Base-by-base conservation (phyloP, 2,113 vertebrate species). In the Ptilonorhynchus violaceus region DNA sequence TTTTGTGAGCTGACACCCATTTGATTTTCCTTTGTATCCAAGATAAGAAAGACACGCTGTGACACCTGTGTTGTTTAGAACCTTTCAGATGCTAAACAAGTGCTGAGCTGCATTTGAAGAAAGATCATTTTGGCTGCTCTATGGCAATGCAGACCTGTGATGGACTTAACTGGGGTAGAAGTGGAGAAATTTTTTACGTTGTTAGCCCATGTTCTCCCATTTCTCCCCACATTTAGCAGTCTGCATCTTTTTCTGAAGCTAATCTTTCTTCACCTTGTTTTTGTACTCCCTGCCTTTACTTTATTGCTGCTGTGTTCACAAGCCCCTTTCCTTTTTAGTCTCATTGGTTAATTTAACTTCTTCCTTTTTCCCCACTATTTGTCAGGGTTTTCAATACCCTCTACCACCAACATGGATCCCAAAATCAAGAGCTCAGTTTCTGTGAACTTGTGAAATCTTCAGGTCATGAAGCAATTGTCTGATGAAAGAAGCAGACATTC, bases 11-110 rank as follows among this genome's bases (percentile, higher is more conserved):
- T 90, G 58, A 64, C 64, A 93, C 68, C 64, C 58, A 78, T 94
- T 95, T 89, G 70, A 66, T 95, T 93, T 92, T 27, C 49, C 53
- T 83, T 79, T 95, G 75, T 70, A 63, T 90, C 59, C 85, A 33
- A 53, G 88, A 77, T 92, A 84, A 94, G 82, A 76, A 25, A 67
- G 90, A 66, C 50, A 39, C 15, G 14, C 64, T n/a, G 46, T 81
- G 93, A 76, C 75, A 86, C 66, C 64, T 13, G 27, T n/a, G n/a
- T 85, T 58, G 68, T 85, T 82, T 60, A 87, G 88, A 62, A 73
- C 82, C 63, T 92, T 85, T 88, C 63, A 79, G 17, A 67, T 76
- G 62, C 85, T 92, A 33, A 96, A 69, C 64, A 87, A 70, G 50
- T 20, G 59, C 85, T 88, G 49, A 73, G 88, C 49, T 53, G 55